These are phyloP conservation scores for Zygaena filipendulae DNA, from an alignment of 2,888 invertebrate genomes.

Conservation along the genomic window DNA sequence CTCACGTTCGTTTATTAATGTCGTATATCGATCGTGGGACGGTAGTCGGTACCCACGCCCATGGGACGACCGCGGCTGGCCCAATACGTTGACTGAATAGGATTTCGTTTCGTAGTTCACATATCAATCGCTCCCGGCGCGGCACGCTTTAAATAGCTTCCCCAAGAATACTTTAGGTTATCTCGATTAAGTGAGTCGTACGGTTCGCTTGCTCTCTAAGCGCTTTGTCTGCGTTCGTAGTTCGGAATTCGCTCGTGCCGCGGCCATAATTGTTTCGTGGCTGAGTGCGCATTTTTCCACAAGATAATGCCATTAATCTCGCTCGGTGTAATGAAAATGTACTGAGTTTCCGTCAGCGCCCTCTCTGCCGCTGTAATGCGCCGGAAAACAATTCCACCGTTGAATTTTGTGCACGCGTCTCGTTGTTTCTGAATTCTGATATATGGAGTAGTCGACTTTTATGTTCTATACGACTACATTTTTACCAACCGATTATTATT, in stretches of 20 bases:
- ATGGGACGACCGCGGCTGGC: constrained; percentile 29
- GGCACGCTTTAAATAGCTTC: constrained; percentile 32
- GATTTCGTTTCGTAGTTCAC: constrained; percentile 63
- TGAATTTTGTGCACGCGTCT: constrained; percentile 25
- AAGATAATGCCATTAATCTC: constrained; percentile 55
- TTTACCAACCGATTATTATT: too few relatives aligned
- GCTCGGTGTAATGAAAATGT: constrained; percentile 46
- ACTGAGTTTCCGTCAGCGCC: constrained; percentile 26
- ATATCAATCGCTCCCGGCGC: constrained; percentile 49
- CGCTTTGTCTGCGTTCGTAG: too few relatives aligned
- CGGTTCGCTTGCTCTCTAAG: too few relatives aligned
- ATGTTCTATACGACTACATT: background rate
- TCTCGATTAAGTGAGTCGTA: too few relatives aligned
- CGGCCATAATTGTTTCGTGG: constrained; percentile 44
- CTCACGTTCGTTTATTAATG: constrained; percentile 54
- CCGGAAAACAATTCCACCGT: constrained; percentile 30
- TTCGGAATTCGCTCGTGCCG: too few relatives aligned
- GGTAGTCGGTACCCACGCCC: constrained; percentile 25
- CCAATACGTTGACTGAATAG: constrained; percentile 43
- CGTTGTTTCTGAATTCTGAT: constrained; percentile 8
- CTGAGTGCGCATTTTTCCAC: constrained; percentile 45
- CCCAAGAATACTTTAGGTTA: too few relatives aligned
- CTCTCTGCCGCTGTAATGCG: too few relatives aligned
- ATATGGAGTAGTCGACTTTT: constrained; percentile 2
- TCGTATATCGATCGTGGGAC: constrained; percentile 38